A percentile compares a stretch with the other conserved stretches of the same genome.
phyloP scores from a whole-genome alignment of 1,140 invertebrate genomes.

The Agrilus planipennis region DNA sequence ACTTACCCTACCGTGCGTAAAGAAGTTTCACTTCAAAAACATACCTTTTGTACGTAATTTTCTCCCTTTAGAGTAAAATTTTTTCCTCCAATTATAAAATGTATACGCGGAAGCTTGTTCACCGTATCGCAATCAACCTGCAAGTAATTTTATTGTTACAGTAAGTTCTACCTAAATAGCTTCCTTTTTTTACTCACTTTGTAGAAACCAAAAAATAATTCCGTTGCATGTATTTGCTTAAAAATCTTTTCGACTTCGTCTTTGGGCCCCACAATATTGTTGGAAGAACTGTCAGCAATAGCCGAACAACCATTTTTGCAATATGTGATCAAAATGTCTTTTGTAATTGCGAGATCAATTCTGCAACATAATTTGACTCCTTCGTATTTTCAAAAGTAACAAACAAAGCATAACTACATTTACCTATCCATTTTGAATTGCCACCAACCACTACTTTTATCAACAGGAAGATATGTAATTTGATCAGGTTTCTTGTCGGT shows the following conservation, averaged over 20 bases:
- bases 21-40: too few species aligned
- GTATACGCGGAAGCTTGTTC: conserved; percentile 27
- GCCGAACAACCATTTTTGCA: conserved; percentile 49
- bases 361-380: conserved; percentile 25
- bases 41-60: conserved; percentile 28
- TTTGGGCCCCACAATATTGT: conserved; percentile 60
- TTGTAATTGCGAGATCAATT: conserved; percentile 29
- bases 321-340: too few species aligned
- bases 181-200: conserved; percentile 29
- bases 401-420: conserved; percentile 10
- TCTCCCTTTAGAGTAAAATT: conserved; percentile 26
- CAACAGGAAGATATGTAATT: conserved; percentile 57
- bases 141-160: conserved; percentile 11
- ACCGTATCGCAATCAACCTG: conserved; percentile 34
- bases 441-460: conserved; percentile 56
- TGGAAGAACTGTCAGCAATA: conserved; percentile 75
- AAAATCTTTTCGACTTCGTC: conserved; percentile 55
- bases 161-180: conserved; percentile 4
- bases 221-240: conserved; percentile 49
- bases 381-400: too few species aligned
- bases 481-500: conserved; percentile 38
- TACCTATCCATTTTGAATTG: conserved; percentile 65
- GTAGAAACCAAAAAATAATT: conserved; percentile 48
- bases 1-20: too few species aligned
- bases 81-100: conserved; percentile 25